Evolutionary conservation across 1,140 invertebrate species (phyloP), one percentile per base, ranked within the genome.

Genomic region (Zaprionus taronus): DNA sequence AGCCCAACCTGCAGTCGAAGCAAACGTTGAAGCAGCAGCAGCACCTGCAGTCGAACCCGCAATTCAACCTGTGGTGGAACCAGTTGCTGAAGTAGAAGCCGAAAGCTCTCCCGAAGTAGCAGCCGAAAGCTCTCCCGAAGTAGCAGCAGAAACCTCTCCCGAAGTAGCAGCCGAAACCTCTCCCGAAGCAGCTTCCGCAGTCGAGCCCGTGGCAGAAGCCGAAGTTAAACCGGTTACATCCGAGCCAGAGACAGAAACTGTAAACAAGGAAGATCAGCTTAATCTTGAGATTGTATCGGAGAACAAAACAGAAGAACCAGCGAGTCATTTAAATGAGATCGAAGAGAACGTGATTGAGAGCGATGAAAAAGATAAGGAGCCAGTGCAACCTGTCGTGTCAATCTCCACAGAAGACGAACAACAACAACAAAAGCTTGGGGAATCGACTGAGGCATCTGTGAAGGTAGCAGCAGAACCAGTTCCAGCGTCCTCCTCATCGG

Each of bases 291-390:
- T 15, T 22, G 49, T 12, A n/a, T 22, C 20, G 11, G 69, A 72
- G 17, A 63, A 17, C 22, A 17, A n/a, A 17, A 31, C 34, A 55
- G 14, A 31, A 2, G 72, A 58, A 49, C n/a, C 49, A 15, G 2
- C 69, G 38, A 26, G 9, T 11, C 36, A 47, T 9, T 44, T 51
- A 1, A 84, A 78, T 53, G 84, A 89, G 55, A 65, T 85, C 44
- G 71, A 85, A 31, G 71, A 78, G 1, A 76, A 79, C 44, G 26
- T 28, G 3, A 77, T 73, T 36, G 79, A 83, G 2, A 69, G 44
- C 11, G 64, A 70, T 5, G 65, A 72, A 11, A 66, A 72, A 28
- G 24, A 12, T 11, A 47, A 34, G n/a, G 38, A 44, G 14, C 41
- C n/a, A 28, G 26, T 47, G 47, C n/a, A 77, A 28, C 5, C 31